phyloP scores from a whole-genome alignment of 1,140 invertebrate species.

The Heliconius hewitsoni region DNA sequence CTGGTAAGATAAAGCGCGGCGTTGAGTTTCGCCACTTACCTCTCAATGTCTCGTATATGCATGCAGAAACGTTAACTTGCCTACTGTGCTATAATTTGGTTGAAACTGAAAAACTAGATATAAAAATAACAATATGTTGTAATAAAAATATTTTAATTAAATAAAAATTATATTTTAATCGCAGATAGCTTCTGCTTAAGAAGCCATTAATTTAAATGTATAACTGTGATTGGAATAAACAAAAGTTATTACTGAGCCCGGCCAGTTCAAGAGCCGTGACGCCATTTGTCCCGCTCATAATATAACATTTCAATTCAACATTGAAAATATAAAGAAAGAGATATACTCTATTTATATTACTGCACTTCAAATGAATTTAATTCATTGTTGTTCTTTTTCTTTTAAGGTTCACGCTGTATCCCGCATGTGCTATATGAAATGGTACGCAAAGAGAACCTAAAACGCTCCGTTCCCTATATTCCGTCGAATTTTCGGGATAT shows the following conservation, averaged over 20 bases:
- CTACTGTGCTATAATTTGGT: too few relatives aligned
- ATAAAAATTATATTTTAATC: not conserved
- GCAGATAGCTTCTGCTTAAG: not conserved
- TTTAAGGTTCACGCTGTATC: too few relatives aligned
- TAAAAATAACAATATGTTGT: too few relatives aligned
- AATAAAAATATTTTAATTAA: not conserved
- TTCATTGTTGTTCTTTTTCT: not conserved
- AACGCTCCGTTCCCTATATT: too few relatives aligned
- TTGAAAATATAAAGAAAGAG: not conserved
- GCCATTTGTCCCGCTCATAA: not conserved
- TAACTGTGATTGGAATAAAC: conserved; percentile 9
- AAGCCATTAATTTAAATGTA: conserved; percentile 8
- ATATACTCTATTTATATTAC: not conserved
- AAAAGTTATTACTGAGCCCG: not conserved
- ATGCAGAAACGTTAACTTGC: too few relatives aligned
- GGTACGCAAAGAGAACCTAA: too few relatives aligned
- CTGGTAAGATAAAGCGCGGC: too few relatives aligned
- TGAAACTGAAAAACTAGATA: too few relatives aligned
- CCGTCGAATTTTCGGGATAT: too few relatives aligned
- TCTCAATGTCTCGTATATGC: too few relatives aligned
- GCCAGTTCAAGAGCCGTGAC: conserved; percentile 16
- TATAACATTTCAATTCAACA: not conserved
- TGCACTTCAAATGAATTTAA: not conserved
- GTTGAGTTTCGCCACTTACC: too few relatives aligned
- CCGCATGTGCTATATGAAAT: too few relatives aligned